Evolutionary conservation across 2,888 invertebrate genomes (phyloP).

Genomic region (Chymomyza amoena): DNA sequence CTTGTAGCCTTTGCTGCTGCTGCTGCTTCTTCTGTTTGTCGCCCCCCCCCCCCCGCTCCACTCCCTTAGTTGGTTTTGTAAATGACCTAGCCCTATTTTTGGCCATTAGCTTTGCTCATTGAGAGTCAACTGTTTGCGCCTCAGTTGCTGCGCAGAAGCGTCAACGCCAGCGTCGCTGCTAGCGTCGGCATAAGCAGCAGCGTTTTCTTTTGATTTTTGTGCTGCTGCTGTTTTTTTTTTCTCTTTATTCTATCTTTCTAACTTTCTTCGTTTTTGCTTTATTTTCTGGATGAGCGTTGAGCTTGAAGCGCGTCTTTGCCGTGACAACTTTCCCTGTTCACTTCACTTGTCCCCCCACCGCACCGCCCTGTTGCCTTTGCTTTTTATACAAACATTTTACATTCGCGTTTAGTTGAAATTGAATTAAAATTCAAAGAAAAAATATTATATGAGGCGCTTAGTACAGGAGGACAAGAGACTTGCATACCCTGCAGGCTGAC

Average conservation of each 20-base stretch:
- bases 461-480: no score
- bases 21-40: neutral
- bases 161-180: neutral
- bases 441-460: no score
- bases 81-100: conserved; percentile 73
- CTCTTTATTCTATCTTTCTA: neutral
- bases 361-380: neutral
- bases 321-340: no score
- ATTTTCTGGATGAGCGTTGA: no score
- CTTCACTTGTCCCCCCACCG: no score
- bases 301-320: no score
- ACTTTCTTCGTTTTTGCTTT: neutral
- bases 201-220: neutral
- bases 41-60: no score
- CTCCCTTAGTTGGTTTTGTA: conserved; percentile 15
- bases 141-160: conserved; percentile 29
- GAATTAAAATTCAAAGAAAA: no score
- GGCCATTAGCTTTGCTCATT: conserved; percentile 33
- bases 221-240: neutral
- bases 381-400: conserved; percentile 10
- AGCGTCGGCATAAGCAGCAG: no score
- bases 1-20: no score
- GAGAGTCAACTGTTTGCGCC: conserved; percentile 34
- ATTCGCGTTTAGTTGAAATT: no score
- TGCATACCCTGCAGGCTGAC: no score